phyloP scores from a whole-genome alignment of 2,888 invertebrate species.

The Ochropleura leucogaster region DNA sequence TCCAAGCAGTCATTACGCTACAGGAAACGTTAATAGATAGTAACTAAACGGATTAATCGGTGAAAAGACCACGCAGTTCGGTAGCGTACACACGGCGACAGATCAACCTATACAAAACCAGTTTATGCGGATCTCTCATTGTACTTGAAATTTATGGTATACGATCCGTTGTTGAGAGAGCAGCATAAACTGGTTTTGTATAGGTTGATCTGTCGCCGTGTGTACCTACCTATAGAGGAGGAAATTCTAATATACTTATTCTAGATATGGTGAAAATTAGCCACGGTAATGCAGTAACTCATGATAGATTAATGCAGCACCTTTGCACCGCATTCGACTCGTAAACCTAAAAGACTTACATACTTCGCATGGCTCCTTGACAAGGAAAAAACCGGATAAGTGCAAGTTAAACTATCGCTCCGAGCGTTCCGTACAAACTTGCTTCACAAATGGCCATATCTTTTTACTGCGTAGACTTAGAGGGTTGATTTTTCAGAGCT shows the following conservation, averaged over 20 bases:
- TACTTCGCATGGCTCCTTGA: neutral
- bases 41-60: constrained; percentile 66
- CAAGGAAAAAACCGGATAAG: neutral
- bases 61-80: constrained; percentile 26
- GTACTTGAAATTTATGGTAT: no score
- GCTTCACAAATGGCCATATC: no score
- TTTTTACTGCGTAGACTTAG: no score
- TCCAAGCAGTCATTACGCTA: constrained; percentile 68
- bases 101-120: no score
- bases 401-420: no score
- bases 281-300: constrained; percentile 63
- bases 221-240: neutral
- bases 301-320: constrained; percentile 67
- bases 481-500: no score
- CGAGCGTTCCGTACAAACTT: no score
- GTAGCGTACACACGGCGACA: no score
- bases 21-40: constrained; percentile 74
- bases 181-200: no score
- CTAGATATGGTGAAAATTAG: neutral
- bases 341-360: neutral
- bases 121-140: no score
- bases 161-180: no score
- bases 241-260: neutral
- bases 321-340: constrained; percentile 71
- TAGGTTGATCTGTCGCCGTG: no score